Evolutionary conservation across 2,888 invertebrate genomes (phyloP).

Genomic region (Uloborus plumipes): DNA sequence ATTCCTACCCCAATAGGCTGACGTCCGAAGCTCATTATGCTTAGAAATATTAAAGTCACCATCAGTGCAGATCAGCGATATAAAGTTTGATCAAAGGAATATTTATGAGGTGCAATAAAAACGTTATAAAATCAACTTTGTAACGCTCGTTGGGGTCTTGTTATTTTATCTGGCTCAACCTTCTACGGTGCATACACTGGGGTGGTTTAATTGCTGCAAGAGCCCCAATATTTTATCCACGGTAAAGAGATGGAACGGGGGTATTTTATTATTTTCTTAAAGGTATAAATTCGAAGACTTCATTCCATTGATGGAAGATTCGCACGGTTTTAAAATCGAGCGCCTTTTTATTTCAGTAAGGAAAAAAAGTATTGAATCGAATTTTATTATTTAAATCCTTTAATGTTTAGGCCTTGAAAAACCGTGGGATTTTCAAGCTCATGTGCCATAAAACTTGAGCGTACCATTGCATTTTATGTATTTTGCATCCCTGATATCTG

Average conservation of each 20-base stretch:
- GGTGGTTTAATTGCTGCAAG: constrained; percentile 27
- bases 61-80: constrained; percentile 3
- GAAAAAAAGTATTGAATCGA: not conserved
- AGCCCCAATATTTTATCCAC: constrained; percentile 1
- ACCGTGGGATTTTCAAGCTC: constrained; percentile 2
- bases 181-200: not conserved
- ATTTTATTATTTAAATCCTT: constrained; percentile 29
- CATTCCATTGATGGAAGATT: not conserved
- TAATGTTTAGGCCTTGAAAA: not conserved
- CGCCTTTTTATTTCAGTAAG: not conserved
- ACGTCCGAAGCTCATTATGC: constrained; percentile 8
- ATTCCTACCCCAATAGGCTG: not conserved
- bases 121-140: constrained; percentile 17
- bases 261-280: constrained; percentile 19
- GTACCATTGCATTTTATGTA: not conserved
- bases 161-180: not conserved
- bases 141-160: constrained; percentile 1
- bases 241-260: not conserved
- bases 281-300: constrained; percentile 1
- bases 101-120: constrained; percentile 49
- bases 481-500: too few species aligned
- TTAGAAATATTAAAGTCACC: constrained; percentile 14
- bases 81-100: constrained; percentile 28
- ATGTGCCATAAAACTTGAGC: not conserved
- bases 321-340: not conserved